Evolutionary conservation across 2,797 vertebrate species (phyloP).

Genomic region (Hephaestus fuliginosus): DNA sequence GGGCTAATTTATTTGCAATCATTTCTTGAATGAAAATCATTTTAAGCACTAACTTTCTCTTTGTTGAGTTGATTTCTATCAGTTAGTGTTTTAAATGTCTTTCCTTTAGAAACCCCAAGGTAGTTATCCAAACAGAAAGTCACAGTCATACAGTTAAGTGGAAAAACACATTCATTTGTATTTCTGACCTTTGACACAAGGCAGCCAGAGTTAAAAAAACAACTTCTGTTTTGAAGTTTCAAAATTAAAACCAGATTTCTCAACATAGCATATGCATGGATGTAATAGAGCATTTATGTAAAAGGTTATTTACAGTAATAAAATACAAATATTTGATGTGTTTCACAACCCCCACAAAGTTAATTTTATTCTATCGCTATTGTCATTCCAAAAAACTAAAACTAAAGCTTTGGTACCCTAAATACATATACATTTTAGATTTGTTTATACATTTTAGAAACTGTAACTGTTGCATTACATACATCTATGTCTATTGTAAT

Average conservation of each 20-base stretch:
- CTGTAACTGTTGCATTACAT: neutral
- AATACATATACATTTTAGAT: neutral
- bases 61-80: neutral
- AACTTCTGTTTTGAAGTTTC: neutral
- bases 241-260: neutral
- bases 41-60: neutral
- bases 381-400: neutral
- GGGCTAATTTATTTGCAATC: neutral
- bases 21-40: neutral
- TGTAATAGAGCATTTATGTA: neutral
- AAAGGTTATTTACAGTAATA: too few species aligned
- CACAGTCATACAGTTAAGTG: neutral
- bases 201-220: neutral
- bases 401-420: neutral
- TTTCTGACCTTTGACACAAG: neutral
- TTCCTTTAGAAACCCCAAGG: neutral
- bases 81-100: neutral
- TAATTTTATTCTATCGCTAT: neutral
- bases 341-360: neutral
- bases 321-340: neutral
- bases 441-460: neutral
- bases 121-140: neutral
- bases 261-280: neutral
- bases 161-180: neutral
- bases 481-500: neutral